Conservation (phyloP, 1,140 invertebrate genomes). For the Rhagoletis zephyria region DNA sequence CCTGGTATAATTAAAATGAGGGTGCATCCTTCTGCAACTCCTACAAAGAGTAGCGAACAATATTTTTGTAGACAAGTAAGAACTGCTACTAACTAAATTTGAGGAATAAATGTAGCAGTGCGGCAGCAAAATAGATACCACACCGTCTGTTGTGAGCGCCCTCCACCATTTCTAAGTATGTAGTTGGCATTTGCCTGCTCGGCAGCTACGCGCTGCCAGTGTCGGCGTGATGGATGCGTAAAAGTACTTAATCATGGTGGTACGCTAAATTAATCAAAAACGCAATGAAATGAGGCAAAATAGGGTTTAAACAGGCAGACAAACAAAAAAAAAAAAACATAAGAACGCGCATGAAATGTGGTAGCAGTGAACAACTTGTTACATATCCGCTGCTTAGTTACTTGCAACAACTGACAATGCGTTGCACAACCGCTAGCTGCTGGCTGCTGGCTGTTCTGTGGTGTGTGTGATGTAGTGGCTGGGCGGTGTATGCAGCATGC, state of each 20-base stretch:
- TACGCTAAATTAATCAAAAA: slow-evolving; percentile 71
- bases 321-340: background rate
- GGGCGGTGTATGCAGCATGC: slow-evolving; percentile 1
- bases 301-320: background rate
- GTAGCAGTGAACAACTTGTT: slow-evolving; percentile 36
- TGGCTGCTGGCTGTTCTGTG: background rate
- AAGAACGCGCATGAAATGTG: background rate
- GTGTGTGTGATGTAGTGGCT: background rate
- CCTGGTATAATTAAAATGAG: slow-evolving; percentile 54
- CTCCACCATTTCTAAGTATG: background rate
- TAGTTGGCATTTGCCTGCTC: background rate
- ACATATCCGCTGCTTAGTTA: slow-evolving; percentile 3
- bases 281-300: slow-evolving; percentile 39
- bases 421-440: background rate
- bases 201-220: background rate
- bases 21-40: slow-evolving; percentile 52
- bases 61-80: background rate
- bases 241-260: slow-evolving; percentile 72
- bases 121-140: background rate
- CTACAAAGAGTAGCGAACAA: slow-evolving; percentile 15
- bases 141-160: background rate
- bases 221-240: slow-evolving; percentile 61
- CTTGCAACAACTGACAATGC: background rate
- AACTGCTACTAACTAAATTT: background rate
- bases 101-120: background rate